Conservation (phyloP, 1,140 invertebrate species). For the Achatina immaculata region DNA sequence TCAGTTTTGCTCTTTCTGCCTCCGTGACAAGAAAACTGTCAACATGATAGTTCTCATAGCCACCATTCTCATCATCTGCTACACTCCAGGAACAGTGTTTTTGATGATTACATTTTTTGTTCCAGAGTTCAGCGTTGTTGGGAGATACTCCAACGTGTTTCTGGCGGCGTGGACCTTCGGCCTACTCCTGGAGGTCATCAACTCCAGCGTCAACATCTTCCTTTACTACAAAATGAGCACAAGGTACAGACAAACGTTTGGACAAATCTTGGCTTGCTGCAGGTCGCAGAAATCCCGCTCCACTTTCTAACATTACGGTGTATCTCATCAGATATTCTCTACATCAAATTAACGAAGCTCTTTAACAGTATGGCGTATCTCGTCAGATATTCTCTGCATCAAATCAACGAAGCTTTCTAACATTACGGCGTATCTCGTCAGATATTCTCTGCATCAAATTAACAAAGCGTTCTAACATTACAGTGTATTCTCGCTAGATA, state of each 20-base stretch:
- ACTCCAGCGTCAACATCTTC: slow-evolving; percentile 21
- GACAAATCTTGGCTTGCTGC: not conserved
- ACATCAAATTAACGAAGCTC: too few species aligned
- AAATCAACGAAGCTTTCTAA: too few species aligned
- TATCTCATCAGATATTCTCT: too few species aligned
- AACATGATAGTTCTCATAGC: slow-evolving; percentile 15
- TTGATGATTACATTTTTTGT: not conserved
- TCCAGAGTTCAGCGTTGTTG: slow-evolving; percentile 5
- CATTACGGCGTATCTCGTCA: too few species aligned
- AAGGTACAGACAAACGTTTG: not conserved
- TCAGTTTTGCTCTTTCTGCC: not conserved
- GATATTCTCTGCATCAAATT: too few species aligned
- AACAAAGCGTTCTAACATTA: too few species aligned
- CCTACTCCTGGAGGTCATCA: not conserved
- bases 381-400: too few species aligned
- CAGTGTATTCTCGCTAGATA: too few species aligned
- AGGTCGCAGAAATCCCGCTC: not conserved
- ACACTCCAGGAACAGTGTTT: not conserved
- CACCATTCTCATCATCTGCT: not conserved
- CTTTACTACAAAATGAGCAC: slow-evolving; percentile 23
- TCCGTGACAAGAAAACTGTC: slow-evolving; percentile 17
- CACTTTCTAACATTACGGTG: too few species aligned
- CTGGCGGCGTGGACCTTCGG: not conserved
- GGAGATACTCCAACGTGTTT: slow-evolving; percentile 8
- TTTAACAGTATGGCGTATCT: too few species aligned